A percentile compares a stretch with the other conserved stretches of the same genome.
Evolutionary conservation across 2,113 vertebrate species (phyloP).

Genomic region (Megalops atlanticus): DNA sequence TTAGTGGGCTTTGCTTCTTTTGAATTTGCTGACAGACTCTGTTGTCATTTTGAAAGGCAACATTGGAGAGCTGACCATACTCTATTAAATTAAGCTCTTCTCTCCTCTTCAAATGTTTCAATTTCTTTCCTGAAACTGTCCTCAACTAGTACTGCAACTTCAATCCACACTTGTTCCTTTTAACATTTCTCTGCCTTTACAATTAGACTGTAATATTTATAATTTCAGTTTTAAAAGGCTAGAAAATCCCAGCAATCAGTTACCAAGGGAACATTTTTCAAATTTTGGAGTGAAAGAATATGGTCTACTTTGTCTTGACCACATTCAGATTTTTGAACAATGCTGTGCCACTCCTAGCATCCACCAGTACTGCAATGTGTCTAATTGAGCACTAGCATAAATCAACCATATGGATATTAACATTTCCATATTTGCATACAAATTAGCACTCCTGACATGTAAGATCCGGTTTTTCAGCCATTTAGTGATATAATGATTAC

Average conservation of each 20-base stretch:
- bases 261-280: neutral
- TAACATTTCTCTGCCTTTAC: neutral
- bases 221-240: neutral
- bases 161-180: conserved; percentile 14
- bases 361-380: too few species aligned
- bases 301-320: too few species aligned
- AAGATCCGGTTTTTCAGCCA: too few species aligned
- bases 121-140: conserved; percentile 10
- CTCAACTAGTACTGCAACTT: neutral
- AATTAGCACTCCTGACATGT: too few species aligned
- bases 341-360: too few species aligned
- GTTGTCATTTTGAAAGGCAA: conserved; percentile 35
- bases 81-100: conserved; percentile 37
- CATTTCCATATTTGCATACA: too few species aligned
- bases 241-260: neutral
- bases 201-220: neutral
- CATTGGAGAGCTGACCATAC: conserved; percentile 32
- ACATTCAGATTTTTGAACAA: too few species aligned
- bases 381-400: too few species aligned
- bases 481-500: too few species aligned
- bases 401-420: too few species aligned
- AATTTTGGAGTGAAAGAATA: neutral
- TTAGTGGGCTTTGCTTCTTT: conserved; percentile 10
- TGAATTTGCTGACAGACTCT: conserved; percentile 16
- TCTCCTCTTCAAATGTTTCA: conserved; percentile 16